These are phyloP conservation scores for Pterois miles DNA, from an alignment of 2,797 vertebrate species.

Conservation along the genomic window DNA sequence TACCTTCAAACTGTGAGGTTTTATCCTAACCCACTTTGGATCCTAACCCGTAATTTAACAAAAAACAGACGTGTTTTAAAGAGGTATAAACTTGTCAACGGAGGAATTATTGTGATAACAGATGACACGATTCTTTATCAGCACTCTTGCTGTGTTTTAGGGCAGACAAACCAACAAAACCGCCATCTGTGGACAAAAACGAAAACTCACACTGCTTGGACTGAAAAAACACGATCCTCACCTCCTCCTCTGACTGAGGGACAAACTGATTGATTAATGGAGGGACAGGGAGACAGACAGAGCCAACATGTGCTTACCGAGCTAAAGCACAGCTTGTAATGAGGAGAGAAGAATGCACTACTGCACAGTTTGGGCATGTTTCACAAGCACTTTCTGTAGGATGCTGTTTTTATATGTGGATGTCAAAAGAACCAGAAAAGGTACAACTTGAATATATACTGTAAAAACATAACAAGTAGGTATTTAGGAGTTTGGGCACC, in stretches of 20 bases:
- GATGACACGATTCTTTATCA: background rate
- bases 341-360: slow-evolving; percentile 51
- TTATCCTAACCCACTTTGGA: background rate
- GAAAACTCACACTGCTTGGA: background rate
- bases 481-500: slow-evolving; percentile 36
- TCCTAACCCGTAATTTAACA: background rate
- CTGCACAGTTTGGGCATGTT: slow-evolving; percentile 42
- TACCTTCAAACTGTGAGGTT: background rate
- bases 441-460: slow-evolving; percentile 12
- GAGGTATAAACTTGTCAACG: background rate
- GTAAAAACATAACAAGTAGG: slow-evolving; percentile 15
- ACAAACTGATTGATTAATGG: slow-evolving; percentile 32
- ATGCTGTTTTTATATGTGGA: slow-evolving; percentile 19
- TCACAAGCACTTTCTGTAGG: slow-evolving; percentile 26
- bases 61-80: background rate
- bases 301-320: slow-evolving; percentile 18
- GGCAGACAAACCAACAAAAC: slow-evolving; percentile 15
- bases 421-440: slow-evolving; percentile 35
- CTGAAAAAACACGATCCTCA: slow-evolving; percentile 1
- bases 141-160: slow-evolving; percentile 17
- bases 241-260: background rate
- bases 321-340: slow-evolving; percentile 30
- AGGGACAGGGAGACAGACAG: background rate
- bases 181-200: background rate
- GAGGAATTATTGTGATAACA: background rate